These are phyloP conservation scores for Pseudonaja textilis DNA, from an alignment of 2,113 vertebrate genomes.

Conservation along the genomic window DNA sequence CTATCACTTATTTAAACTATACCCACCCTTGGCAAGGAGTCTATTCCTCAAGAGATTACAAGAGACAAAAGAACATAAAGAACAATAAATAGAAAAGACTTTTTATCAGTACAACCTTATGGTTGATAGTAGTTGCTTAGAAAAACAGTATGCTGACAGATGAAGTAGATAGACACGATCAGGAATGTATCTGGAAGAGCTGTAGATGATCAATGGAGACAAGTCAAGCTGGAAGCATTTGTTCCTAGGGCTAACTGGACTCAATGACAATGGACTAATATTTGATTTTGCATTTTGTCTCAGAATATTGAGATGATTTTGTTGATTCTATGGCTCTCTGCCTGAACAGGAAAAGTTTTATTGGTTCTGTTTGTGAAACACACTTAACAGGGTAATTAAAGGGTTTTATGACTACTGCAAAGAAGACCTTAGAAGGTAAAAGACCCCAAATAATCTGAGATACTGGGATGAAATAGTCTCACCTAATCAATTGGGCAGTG, in stretches of 20 bases:
- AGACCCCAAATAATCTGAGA: neutral
- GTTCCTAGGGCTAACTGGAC: neutral
- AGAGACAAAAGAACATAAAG: neutral
- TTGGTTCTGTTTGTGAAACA: neutral
- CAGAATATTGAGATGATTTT: neutral
- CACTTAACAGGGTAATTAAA: neutral
- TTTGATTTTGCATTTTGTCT: neutral
- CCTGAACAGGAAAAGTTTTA: neutral
- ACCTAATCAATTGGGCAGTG: neutral
- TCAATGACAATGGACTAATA: neutral
- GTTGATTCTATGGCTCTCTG: neutral
- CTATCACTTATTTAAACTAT: neutral
- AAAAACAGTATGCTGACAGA: neutral
- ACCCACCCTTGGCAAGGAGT: neutral
- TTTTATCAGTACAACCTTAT: neutral
- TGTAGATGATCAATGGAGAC: neutral
- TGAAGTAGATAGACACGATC: neutral
- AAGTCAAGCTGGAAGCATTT: neutral
- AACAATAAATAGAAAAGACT: too few species aligned
- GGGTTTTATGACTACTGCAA: neutral
- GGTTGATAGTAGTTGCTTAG: neutral
- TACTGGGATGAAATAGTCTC: neutral
- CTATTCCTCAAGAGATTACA: neutral
- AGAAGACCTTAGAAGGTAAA: neutral
- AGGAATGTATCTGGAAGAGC: neutral